Evolutionary conservation across 2,113 vertebrate species (phyloP).

Genomic region (Gymnorhina tibicen): DNA sequence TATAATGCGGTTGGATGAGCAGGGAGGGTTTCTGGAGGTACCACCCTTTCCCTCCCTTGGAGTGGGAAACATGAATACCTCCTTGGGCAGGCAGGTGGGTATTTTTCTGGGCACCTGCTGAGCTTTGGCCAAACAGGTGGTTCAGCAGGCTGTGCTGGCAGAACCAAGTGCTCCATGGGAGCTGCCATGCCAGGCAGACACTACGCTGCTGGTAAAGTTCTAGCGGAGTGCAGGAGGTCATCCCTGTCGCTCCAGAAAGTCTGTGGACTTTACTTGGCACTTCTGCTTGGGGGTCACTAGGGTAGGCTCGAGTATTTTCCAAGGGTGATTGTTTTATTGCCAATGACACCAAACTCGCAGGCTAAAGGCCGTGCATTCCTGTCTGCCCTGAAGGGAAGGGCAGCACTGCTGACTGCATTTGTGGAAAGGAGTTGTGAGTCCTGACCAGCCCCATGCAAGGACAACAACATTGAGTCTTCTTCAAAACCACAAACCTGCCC

Average conservation of each 20-base stretch:
- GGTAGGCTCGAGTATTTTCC: background rate
- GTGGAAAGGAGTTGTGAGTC: background rate
- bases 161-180: background rate
- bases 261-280: background rate
- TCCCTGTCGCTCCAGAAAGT: background rate
- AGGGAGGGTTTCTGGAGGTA: background rate
- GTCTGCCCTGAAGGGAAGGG: background rate
- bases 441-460: background rate
- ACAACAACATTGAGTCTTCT: background rate
- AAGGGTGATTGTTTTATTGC: background rate
- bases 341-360: background rate
- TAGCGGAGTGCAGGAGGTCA: background rate
- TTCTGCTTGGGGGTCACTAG: background rate
- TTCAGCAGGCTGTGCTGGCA: background rate
- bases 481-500: background rate
- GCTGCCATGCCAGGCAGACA: background rate
- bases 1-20: accelerated
- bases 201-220: background rate
- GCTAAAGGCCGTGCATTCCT: background rate
- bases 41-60: background rate
- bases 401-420: background rate
- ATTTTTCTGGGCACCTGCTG: background rate
- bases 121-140: background rate
- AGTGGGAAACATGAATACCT: background rate
- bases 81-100: background rate